Conservation (phyloP, 2,113 vertebrate genomes). For the Canis aureus region DNA sequence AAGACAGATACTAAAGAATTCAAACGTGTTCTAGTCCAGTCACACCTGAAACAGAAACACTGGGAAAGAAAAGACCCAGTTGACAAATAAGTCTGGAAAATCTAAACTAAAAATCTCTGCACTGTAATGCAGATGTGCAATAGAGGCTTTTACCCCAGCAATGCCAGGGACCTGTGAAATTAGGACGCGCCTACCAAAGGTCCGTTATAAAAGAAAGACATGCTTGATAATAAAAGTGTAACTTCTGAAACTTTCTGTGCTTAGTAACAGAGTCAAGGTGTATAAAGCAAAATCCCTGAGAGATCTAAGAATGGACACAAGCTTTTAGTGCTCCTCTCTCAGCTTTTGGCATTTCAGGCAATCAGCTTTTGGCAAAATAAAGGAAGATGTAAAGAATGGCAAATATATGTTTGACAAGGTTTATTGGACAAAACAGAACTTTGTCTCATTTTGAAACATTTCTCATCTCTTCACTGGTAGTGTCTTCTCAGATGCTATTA, state of each 20-base stretch:
- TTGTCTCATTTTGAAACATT: not conserved
- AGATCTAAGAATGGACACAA: not conserved
- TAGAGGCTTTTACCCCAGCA: not conserved
- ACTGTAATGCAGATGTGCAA: not conserved
- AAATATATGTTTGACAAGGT: not conserved
- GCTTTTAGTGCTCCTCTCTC: not conserved
- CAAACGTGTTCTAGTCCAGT: not conserved
- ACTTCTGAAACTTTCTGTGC: not conserved
- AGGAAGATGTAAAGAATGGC: not conserved
- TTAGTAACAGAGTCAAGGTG: not conserved
- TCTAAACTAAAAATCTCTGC: not conserved
- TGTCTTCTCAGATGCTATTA: not conserved
- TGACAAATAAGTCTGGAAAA: not conserved
- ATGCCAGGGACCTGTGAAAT: not conserved
- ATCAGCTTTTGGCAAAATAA: conserved; percentile 18
- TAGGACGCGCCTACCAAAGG: not conserved
- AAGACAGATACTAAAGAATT: not conserved
- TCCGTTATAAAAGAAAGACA: not conserved
- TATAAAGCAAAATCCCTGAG: not conserved
- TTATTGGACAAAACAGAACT: conserved; percentile 20
- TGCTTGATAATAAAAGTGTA: not conserved
- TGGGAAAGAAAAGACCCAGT: not conserved
- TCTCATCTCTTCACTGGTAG: not conserved
- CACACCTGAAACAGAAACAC: not conserved
- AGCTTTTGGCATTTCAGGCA: not conserved